Percentiles rank a stretch among this genome's conserved stretches.
phyloP scores from a whole-genome alignment of 2,888 invertebrate genomes.

The Catocala fraxini region DNA sequence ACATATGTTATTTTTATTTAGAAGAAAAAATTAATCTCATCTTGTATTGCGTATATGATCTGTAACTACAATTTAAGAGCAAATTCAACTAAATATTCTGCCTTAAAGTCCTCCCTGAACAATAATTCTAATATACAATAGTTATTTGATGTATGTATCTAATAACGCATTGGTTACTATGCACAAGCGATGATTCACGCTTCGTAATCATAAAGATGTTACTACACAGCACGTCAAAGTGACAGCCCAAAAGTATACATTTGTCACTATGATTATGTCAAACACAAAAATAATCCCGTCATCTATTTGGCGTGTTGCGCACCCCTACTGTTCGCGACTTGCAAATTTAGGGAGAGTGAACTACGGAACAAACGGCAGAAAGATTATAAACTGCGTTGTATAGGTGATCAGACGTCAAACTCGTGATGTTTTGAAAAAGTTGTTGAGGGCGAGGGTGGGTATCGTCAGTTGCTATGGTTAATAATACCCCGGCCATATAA shows the following conservation, averaged over 20 bases:
- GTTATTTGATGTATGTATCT: not conserved
- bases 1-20: constrained; percentile 61
- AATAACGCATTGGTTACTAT: constrained; percentile 18
- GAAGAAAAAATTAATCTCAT: not conserved
- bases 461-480: constrained; percentile 81
- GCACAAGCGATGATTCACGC: constrained; percentile 47
- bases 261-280: constrained; percentile 88
- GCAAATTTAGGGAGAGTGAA: constrained; percentile 79
- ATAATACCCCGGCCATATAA: constrained; percentile 74
- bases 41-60: too few relatives aligned
- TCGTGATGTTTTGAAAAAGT: constrained; percentile 80
- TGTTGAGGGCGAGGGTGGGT: constrained; percentile 67
- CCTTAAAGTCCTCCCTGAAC: too few relatives aligned
- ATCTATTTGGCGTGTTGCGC: constrained; percentile 83
- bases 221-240: constrained; percentile 70
- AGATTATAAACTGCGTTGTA: constrained; percentile 82
- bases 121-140: not conserved
- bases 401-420: constrained; percentile 82
- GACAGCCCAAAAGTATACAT: constrained; percentile 82
- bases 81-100: too few relatives aligned
- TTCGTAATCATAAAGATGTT: constrained; percentile 55
- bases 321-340: constrained; percentile 79
- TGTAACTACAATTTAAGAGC: too few relatives aligned
- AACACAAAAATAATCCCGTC: constrained; percentile 87
- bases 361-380: constrained; percentile 69